Evolutionary conservation across 2,113 vertebrate genomes (phyloP).

Genomic region (Falco punctatus): DNA sequence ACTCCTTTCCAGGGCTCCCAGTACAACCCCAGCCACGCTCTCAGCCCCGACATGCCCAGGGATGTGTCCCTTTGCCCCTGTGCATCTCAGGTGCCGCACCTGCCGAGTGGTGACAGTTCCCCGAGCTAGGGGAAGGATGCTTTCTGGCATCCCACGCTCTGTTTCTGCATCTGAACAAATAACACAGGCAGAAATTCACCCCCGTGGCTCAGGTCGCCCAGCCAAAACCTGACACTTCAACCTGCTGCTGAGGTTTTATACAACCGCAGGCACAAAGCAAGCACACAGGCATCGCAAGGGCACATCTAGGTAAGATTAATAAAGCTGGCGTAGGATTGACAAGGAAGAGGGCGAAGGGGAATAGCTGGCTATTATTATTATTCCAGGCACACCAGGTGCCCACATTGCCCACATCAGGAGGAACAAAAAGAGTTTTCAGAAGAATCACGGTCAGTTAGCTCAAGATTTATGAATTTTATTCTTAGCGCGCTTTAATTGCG

Average conservation of each 20-base stretch:
- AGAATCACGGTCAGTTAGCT: slow-evolving; percentile 12
- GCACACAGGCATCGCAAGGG: background rate
- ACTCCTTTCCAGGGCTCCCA: background rate
- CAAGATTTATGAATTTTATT: slow-evolving; percentile 45
- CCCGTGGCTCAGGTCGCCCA: background rate
- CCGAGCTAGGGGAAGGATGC: background rate
- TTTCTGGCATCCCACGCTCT: background rate
- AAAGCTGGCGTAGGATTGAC: background rate
- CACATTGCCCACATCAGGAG: background rate
- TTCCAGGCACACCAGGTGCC: slow-evolving; percentile 24
- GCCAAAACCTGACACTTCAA: background rate
- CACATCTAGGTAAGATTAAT: background rate
- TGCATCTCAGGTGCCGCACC: background rate
- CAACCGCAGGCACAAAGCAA: accelerated
- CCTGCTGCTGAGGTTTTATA: background rate
- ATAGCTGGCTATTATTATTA: background rate
- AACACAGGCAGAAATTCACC: background rate
- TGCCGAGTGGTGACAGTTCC: background rate
- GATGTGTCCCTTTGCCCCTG: background rate
- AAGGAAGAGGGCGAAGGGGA: background rate
- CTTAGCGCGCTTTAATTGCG: slow-evolving; percentile 67
- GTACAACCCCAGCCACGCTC: background rate
- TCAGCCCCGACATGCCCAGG: accelerated
- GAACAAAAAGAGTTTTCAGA: slow-evolving; percentile 24
- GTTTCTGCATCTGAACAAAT: background rate